phyloP scores from a whole-genome alignment of 2,888 invertebrate genomes.

The Campoplex nolae region DNA sequence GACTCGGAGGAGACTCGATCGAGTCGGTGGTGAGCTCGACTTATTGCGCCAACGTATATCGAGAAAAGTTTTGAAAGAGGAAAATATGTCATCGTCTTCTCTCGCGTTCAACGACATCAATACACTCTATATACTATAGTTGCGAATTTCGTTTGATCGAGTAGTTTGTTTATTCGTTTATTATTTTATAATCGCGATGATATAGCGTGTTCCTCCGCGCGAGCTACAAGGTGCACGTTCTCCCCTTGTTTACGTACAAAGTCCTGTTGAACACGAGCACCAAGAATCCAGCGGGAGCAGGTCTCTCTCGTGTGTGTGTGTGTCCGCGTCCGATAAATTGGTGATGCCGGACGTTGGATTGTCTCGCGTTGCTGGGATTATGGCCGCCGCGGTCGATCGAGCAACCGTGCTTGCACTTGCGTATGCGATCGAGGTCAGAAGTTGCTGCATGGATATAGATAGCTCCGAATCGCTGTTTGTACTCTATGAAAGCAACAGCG shows the following conservation, averaged over 20 bases:
- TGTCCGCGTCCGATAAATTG: slow-evolving; percentile 80
- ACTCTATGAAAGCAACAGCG: not conserved
- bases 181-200: not conserved
- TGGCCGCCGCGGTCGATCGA: slow-evolving; percentile 80
- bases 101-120: too few relatives aligned
- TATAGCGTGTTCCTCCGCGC: not conserved
- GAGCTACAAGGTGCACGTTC: not conserved
- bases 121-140: too few relatives aligned
- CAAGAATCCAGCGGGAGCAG: slow-evolving; percentile 69
- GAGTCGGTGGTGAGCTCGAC: not conserved
- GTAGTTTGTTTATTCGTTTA: not conserved
- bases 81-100: slow-evolving; percentile 19
- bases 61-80: not conserved
- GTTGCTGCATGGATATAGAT: slow-evolving; percentile 30
- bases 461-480: slow-evolving; percentile 10
- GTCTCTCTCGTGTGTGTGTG: slow-evolving; percentile 75
- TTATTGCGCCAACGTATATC: too few relatives aligned
- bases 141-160: not conserved
- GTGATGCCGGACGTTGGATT: slow-evolving; percentile 80
- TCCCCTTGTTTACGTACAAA: not conserved
- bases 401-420: slow-evolving; percentile 67
- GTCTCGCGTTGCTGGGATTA: slow-evolving; percentile 78
- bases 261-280: slow-evolving; percentile 16
- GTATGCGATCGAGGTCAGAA: slow-evolving; percentile 71
- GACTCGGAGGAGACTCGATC: slow-evolving; percentile 53